These are phyloP conservation scores for Chaetodon trifasciatus DNA, from an alignment of 2,797 vertebrate genomes.

Conservation along the genomic window DNA sequence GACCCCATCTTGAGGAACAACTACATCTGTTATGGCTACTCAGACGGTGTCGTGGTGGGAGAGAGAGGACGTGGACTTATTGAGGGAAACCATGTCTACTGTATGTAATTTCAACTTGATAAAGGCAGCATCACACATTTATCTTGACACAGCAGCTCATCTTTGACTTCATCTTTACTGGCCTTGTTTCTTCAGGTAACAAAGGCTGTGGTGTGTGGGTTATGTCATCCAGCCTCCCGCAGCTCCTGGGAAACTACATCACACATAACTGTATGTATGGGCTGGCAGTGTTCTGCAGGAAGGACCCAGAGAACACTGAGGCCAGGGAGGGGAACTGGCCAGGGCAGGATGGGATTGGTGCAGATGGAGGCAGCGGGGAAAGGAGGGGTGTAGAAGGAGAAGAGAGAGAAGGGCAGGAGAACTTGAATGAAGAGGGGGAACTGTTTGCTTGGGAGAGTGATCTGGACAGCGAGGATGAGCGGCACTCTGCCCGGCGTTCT, in stretches of 20 bases:
- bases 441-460: constrained; percentile 91
- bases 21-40: constrained; percentile 93
- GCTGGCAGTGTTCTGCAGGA: constrained; percentile 92
- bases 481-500: constrained; percentile 82
- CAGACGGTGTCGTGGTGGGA: constrained; percentile 92
- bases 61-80: constrained; percentile 92
- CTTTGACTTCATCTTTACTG: not conserved
- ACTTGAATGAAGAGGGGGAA: constrained; percentile 92
- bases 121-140: not conserved
- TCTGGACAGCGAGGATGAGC: constrained; percentile 90
- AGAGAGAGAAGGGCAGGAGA: constrained; percentile 85
- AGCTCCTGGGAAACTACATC: constrained; percentile 91
- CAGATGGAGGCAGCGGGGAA: constrained; percentile 75
- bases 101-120: constrained; percentile 76
- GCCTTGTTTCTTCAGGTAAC: constrained; percentile 85
- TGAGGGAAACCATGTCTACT: constrained; percentile 93
- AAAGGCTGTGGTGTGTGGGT: constrained; percentile 95
- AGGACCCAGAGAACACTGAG: constrained; percentile 84
- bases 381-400: constrained; percentile 80
- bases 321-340: constrained; percentile 83
- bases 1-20: constrained; percentile 92
- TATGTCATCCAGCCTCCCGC: constrained; percentile 93
- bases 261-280: constrained; percentile 93
- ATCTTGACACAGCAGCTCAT: not conserved
- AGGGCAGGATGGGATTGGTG: constrained; percentile 81